Evolutionary conservation across 1,140 invertebrate genomes (phyloP).

Genomic region (Heterodera schachtii): DNA sequence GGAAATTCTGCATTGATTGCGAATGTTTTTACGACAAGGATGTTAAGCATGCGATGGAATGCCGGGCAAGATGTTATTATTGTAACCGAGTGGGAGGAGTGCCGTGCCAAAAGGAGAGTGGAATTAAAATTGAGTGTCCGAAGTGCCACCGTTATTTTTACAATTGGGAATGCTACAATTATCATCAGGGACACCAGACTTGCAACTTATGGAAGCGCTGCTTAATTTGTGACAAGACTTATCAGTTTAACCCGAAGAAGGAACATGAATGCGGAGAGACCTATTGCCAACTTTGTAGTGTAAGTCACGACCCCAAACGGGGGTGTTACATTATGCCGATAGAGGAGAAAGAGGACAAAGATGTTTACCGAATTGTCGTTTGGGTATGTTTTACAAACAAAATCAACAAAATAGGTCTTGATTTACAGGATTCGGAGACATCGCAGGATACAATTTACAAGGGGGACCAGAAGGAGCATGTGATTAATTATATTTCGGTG

Average conservation of each 20-base stretch:
- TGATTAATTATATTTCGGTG: not conserved
- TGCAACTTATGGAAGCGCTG: too few relatives aligned
- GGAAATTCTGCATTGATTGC: too few relatives aligned
- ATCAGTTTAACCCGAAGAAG: not conserved
- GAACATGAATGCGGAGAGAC: not conserved
- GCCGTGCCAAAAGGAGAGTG: too few relatives aligned
- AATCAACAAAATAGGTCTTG: too few relatives aligned
- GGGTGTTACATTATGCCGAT: not conserved
- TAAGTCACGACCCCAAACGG: not conserved
- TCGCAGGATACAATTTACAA: not conserved
- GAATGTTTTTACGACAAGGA: too few relatives aligned
- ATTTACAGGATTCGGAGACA: not conserved
- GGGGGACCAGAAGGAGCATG: not conserved
- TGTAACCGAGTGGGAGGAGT: too few relatives aligned
- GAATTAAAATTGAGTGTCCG: too few relatives aligned
- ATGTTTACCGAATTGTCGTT: not conserved
- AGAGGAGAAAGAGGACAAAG: not conserved
- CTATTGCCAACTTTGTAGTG: not conserved
- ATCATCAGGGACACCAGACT: too few relatives aligned
- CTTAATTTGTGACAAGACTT: not conserved
- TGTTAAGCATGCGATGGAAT: too few relatives aligned
- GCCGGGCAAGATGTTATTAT: too few relatives aligned
- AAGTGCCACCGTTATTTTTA: too few relatives aligned
- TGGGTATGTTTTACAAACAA: not conserved
- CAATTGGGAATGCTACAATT: too few relatives aligned